These are phyloP conservation scores for Epiblema foenella DNA, from an alignment of 2,888 invertebrate genomes.

Conservation along the genomic window DNA sequence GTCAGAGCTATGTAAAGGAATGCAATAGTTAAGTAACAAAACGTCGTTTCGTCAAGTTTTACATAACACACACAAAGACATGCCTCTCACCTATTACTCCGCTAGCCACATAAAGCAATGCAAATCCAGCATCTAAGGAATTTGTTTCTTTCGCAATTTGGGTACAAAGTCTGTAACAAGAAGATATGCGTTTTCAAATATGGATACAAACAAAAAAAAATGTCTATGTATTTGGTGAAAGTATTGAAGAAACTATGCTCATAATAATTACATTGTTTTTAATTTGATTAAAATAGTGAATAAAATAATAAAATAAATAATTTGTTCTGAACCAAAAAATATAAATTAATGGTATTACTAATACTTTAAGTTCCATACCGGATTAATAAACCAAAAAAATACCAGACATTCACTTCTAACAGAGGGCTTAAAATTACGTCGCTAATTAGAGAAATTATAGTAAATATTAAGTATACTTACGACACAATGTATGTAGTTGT, in stretches of 20 bases:
- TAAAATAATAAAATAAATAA: neutral
- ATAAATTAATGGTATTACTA: neutral
- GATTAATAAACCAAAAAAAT: slow-evolving; percentile 20
- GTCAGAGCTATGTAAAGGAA: slow-evolving; percentile 34
- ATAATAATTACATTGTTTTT: neutral
- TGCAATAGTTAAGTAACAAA: slow-evolving; percentile 44
- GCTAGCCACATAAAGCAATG: slow-evolving; percentile 76
- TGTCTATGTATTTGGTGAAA: slow-evolving; percentile 44
- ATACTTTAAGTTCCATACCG: neutral
- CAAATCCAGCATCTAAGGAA: slow-evolving; percentile 76
- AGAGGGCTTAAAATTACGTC: neutral
- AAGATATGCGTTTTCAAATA: slow-evolving; percentile 42
- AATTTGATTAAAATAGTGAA: neutral
- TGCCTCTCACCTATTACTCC: slow-evolving; percentile 77
- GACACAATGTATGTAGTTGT: slow-evolving; percentile 72
- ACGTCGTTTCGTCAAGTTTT: slow-evolving; percentile 52
- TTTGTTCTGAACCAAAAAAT: neutral
- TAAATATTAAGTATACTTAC: slow-evolving; percentile 62
- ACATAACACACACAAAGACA: slow-evolving; percentile 58
- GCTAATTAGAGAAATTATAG: neutral
- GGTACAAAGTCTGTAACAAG: slow-evolving; percentile 74
- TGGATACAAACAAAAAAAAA: neutral
- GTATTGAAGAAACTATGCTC: slow-evolving; percentile 39
- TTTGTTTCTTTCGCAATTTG: slow-evolving; percentile 74
- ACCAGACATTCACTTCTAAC: slow-evolving; percentile 33